These are phyloP conservation scores for Agrochola circellaris DNA, from an alignment of 2,888 invertebrate genomes.

Conservation along the genomic window DNA sequence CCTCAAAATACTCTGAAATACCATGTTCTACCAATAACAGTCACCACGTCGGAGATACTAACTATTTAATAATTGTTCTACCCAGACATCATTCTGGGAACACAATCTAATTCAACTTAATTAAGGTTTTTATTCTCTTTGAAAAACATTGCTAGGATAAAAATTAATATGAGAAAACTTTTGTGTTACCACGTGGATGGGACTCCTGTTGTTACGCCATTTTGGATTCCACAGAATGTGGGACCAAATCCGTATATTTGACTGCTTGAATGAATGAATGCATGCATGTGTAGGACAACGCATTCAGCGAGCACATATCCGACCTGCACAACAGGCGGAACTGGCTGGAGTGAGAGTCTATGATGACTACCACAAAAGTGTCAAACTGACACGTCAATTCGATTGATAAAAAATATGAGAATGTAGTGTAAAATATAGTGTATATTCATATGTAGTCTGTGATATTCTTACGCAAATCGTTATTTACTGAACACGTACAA, in stretches of 20 bases:
- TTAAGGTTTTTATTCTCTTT: background rate
- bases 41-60: constrained; percentile 19
- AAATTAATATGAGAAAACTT: constrained; percentile 21
- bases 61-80: constrained; percentile 44
- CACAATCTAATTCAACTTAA: constrained; percentile 19
- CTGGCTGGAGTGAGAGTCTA: no score
- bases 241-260: no score
- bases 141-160: constrained; percentile 7
- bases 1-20: background rate
- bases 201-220: background rate
- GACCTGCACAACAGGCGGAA: no score
- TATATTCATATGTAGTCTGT: no score
- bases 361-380: no score
- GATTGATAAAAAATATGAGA: no score
- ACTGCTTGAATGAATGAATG: background rate
- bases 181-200: background rate
- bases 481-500: no score
- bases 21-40: constrained; percentile 21
- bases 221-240: background rate
- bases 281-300: no score
- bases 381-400: no score
- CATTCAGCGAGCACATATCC: no score
- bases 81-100: constrained; percentile 31
- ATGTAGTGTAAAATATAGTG: no score
- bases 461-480: no score